A percentile compares a stretch with the other conserved stretches of the same genome.
phyloP scores from a whole-genome alignment of 2,888 invertebrate genomes.

The Trichogramma dendrolimi region DNA sequence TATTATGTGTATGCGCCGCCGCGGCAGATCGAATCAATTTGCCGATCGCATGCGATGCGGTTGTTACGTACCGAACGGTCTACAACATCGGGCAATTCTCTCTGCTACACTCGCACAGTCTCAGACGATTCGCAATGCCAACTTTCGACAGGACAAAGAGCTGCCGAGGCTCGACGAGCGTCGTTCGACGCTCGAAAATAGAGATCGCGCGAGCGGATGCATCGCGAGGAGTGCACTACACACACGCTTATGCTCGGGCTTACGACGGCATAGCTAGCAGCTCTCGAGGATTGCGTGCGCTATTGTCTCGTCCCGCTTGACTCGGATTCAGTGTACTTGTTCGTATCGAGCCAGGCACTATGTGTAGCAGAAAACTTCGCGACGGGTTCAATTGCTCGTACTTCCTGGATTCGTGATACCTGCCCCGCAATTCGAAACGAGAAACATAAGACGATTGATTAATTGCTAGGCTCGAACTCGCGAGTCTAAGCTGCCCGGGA shows the following conservation, averaged over 20 bases:
- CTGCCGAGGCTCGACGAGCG: too few species aligned
- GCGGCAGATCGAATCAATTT: too few species aligned
- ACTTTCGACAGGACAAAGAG: slow-evolving; percentile 12
- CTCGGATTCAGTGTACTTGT: neutral
- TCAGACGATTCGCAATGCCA: too few species aligned
- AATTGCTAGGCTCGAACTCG: slow-evolving; percentile 11
- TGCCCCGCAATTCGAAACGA: slow-evolving; percentile 9
- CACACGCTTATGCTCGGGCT: neutral
- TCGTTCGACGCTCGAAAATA: neutral
- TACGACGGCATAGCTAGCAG: neutral
- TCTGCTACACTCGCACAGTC: too few species aligned
- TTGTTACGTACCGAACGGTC: too few species aligned
- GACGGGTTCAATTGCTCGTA: slow-evolving; percentile 49
- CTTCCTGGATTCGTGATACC: slow-evolving; percentile 42
- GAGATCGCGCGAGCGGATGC: neutral
- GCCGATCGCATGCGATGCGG: too few species aligned
- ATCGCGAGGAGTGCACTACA: neutral
- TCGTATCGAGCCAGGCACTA: too few species aligned
- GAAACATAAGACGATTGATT: slow-evolving; percentile 17
- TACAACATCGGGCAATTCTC: too few species aligned
- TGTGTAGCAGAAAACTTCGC: slow-evolving; percentile 28
- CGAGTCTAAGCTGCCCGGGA: neutral
- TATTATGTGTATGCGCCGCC: too few species aligned
- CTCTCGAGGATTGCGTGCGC: slow-evolving; percentile 6
- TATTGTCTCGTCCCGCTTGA: slow-evolving; percentile 5